Evolutionary conservation across 2,113 vertebrate genomes (phyloP), one percentile per base, ranked within the genome.

Genomic region (Callipepla californica): DNA sequence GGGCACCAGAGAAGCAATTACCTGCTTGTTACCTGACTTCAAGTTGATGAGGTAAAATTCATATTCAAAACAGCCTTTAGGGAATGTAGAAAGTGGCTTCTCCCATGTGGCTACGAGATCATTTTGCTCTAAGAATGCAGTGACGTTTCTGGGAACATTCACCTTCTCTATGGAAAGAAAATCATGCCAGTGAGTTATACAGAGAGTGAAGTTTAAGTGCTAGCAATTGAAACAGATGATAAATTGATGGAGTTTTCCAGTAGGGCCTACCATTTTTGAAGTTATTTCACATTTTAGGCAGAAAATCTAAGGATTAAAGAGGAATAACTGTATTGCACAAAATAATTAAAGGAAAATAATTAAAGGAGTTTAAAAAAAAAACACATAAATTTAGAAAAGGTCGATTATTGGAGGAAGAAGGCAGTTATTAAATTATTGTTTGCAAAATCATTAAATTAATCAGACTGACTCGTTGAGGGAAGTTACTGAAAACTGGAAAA

Each of bases 131-230:
- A 87, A 68, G 73, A 73, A 58, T 13, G 94, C 81, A 28, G 89
- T 95, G 95, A 98, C 58, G 1, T 98, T 97, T 80, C 61, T 63
- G 42, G 97, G 97, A 62, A 97, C 86, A 45, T 98, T 98, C 42
- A 96, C 89, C 57, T 78, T 96, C 69, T 98, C 98, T 98, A 45
- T 23, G 73, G 72, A 44, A 88, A 44, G 34, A 67, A 80, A 87
- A 58, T 17, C 2, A 3, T 13, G 3, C 38, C 45, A 45, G 48
- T 92, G 42, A 94, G 67, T 92, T 92, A 63, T 44, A 85, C 55
- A 76, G 4, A 82, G 58, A 95, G 40, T 32, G 36, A 89, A 66
- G 36, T 63, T 86, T 70, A 72, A 93, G 72, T 67, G 61, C 55
- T 68, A 67, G 80, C 15, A 61, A 16, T 2, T 25, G n/a, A 7